Percentiles rank a stretch among this genome's conserved stretches.
phyloP scores from a whole-genome alignment of 2,113 vertebrate genomes.

The Riparia riparia region DNA sequence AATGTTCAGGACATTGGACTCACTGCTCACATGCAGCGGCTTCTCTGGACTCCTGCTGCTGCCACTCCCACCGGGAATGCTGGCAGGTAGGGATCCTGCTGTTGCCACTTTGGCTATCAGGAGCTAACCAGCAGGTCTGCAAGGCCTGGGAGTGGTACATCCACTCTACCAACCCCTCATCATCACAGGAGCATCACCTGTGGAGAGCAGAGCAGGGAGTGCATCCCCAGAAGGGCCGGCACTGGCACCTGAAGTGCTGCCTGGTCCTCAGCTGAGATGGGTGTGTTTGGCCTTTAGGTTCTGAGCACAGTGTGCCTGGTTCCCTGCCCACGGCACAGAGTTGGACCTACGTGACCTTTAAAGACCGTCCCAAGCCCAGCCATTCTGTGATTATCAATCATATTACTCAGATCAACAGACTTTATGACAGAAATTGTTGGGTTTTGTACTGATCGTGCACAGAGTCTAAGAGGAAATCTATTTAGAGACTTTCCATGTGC shows the following conservation, averaged over 20 bases:
- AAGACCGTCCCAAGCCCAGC: neutral
- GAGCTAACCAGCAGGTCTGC: neutral
- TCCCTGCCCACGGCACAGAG: neutral
- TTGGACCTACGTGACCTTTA: neutral
- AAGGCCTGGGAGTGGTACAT: neutral
- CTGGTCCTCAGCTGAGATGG: accelerated
- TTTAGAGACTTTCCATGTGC: neutral
- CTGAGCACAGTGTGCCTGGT: neutral
- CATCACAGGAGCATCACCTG: neutral
- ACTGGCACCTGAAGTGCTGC: neutral
- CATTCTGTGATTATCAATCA: neutral
- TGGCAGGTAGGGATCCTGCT: accelerated
- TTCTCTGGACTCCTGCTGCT: neutral
- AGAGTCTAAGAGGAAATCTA: neutral
- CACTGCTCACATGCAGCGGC: accelerated
- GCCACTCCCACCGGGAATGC: neutral
- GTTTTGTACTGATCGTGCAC: neutral
- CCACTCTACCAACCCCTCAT: neutral
- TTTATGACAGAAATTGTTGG: neutral
- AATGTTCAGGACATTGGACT: accelerated
- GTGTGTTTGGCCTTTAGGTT: neutral
- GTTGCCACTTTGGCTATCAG: neutral
- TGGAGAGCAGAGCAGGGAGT: neutral
- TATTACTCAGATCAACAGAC: neutral
- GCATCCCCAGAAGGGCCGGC: neutral